Conservation (phyloP, 1,140 invertebrate species). For the Mercenaria mercenaria region DNA sequence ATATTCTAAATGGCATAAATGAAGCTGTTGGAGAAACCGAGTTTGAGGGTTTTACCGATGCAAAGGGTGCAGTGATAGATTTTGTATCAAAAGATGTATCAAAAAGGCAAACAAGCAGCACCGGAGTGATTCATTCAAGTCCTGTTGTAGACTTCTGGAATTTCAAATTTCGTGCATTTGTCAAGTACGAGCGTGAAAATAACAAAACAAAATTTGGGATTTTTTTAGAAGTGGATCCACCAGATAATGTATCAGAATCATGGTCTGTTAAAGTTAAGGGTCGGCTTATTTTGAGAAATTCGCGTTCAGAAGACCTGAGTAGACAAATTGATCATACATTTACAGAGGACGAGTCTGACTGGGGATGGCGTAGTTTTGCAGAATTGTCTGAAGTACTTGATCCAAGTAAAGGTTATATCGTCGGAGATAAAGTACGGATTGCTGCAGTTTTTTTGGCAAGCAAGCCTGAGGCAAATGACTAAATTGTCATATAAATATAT, state of each 20-base stretch:
- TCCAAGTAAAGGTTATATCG: background rate
- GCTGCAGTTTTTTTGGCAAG: background rate
- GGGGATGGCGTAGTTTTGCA: background rate
- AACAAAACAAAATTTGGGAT: background rate
- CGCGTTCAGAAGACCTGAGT: too few relatives aligned
- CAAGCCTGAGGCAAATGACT: too few relatives aligned
- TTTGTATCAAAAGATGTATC: background rate
- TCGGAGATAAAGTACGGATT: background rate
- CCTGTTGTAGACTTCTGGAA: background rate
- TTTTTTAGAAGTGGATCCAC: background rate
- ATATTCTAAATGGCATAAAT: background rate
- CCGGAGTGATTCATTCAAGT: too few relatives aligned
- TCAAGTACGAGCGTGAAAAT: background rate
- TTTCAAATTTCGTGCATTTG: background rate
- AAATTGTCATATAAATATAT: too few relatives aligned
- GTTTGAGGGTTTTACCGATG: background rate
- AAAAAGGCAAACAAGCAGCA: background rate
- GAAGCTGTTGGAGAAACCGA: background rate
- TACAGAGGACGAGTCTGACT: background rate
- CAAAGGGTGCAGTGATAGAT: background rate
- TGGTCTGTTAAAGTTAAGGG: background rate
- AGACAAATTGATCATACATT: background rate
- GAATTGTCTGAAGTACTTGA: background rate
- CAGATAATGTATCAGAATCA: background rate
- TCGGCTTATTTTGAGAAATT: background rate